Percentiles rank a stretch among this genome's conserved stretches.
Conservation (phyloP, 2,113 vertebrate genomes). For the rabbit (Oryctolagus cuniculus) region DNA sequence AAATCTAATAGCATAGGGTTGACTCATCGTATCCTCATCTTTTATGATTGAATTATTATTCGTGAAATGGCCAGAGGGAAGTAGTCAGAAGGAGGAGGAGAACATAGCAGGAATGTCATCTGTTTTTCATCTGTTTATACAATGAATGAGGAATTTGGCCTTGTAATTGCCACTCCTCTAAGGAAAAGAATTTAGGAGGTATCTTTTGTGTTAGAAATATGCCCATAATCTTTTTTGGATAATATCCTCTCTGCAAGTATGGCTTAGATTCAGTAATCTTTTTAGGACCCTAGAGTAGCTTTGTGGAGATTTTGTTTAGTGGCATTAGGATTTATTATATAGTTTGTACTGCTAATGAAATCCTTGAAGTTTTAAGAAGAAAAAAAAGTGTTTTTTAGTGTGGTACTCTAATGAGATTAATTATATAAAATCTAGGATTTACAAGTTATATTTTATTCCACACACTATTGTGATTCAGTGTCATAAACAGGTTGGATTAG, state of each 20-base stretch:
- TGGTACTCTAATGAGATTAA: neutral
- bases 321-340: slow-evolving; percentile 30
- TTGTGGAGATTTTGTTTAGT: slow-evolving; percentile 33
- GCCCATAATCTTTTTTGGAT: neutral
- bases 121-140: neutral
- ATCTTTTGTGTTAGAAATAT: neutral
- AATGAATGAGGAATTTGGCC: neutral
- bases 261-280: neutral
- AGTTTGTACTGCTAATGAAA: slow-evolving; percentile 56
- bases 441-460: neutral
- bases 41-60: neutral
- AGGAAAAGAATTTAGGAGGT: neutral
- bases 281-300: neutral
- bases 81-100: neutral
- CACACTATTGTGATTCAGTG: neutral
- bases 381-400: neutral
- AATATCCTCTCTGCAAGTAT: neutral
- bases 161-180: neutral
- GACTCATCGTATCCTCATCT: neutral
- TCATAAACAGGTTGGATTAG: neutral
- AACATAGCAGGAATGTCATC: neutral
- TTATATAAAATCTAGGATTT: neutral
- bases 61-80: slow-evolving; percentile 12
- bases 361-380: neutral
- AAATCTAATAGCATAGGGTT: neutral